A percentile compares a stretch with the other conserved stretches of the same genome.
Conservation (phyloP, 2,113 vertebrate genomes). For the Gymnocephalus cernua region DNA sequence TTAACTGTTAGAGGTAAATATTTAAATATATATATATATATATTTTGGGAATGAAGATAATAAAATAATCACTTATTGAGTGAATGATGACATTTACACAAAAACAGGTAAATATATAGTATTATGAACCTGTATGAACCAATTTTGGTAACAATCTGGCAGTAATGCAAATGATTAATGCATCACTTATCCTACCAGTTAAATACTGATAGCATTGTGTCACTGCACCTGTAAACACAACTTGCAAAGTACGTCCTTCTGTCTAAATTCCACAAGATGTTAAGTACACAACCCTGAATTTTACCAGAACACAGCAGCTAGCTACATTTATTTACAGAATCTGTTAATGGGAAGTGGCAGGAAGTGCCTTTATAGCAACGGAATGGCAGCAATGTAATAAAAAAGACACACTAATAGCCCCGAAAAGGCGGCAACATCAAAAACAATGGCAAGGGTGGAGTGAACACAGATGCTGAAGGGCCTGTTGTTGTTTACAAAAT, state of each 20-base stretch:
- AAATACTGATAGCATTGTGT: not conserved
- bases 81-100: not conserved
- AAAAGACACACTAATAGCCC: not conserved
- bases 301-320: not conserved
- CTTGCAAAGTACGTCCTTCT: not conserved
- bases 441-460: not conserved
- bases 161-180: not conserved
- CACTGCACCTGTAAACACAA: not conserved
- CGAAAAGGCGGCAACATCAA: not conserved
- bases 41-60: not conserved
- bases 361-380: not conserved
- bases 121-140: not conserved
- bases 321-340: not conserved
- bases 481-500: slow-evolving; percentile 25
- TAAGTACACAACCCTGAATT: not conserved
- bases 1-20: not conserved
- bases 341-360: not conserved
- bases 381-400: not conserved
- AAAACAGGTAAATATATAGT: not conserved
- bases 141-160: too few species aligned
- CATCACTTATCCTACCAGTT: not conserved
- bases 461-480: slow-evolving; percentile 15
- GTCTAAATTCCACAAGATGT: not conserved
- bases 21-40: too few species aligned
- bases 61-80: not conserved